Conservation (phyloP, 2,797 vertebrate species). For the Knipowitschia caucasica region DNA sequence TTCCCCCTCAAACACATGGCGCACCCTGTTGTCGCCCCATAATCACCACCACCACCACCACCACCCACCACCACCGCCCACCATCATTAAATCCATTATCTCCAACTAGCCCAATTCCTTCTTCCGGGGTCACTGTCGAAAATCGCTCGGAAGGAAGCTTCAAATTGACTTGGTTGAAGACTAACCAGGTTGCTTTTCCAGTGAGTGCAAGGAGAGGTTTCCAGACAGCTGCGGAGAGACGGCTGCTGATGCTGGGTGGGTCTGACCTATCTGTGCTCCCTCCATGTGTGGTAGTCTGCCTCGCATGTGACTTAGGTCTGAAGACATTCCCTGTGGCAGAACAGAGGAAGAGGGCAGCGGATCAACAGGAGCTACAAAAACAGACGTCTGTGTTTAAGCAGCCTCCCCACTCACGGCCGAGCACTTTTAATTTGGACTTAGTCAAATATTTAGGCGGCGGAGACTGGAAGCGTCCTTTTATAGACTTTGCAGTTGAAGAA, state of each 20-base stretch:
- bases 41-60: neutral
- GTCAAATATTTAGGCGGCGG: neutral
- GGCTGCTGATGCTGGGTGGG: slow-evolving; percentile 67
- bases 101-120: slow-evolving; percentile 37
- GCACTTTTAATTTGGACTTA: neutral
- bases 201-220: slow-evolving; percentile 61
- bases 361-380: slow-evolving; percentile 57
- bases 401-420: neutral
- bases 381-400: slow-evolving; percentile 38
- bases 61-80: slow-evolving; percentile 42
- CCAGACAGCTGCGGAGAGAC: slow-evolving; percentile 70
- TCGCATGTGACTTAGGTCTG: slow-evolving; percentile 65
- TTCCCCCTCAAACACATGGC: neutral
- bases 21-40: neutral
- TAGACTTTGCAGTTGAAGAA: slow-evolving; percentile 32
- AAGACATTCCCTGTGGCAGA: slow-evolving; percentile 66
- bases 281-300: slow-evolving; percentile 71
- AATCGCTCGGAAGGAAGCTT: slow-evolving; percentile 56
- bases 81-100: slow-evolving; percentile 66
- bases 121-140: slow-evolving; percentile 49
- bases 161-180: slow-evolving; percentile 62
- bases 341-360: slow-evolving; percentile 53
- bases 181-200: slow-evolving; percentile 60
- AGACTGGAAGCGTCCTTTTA: slow-evolving; percentile 9
- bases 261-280: slow-evolving; percentile 74